Conservation (phyloP, 2,113 vertebrate species). For the Nothobranchius kuhntae region DNA sequence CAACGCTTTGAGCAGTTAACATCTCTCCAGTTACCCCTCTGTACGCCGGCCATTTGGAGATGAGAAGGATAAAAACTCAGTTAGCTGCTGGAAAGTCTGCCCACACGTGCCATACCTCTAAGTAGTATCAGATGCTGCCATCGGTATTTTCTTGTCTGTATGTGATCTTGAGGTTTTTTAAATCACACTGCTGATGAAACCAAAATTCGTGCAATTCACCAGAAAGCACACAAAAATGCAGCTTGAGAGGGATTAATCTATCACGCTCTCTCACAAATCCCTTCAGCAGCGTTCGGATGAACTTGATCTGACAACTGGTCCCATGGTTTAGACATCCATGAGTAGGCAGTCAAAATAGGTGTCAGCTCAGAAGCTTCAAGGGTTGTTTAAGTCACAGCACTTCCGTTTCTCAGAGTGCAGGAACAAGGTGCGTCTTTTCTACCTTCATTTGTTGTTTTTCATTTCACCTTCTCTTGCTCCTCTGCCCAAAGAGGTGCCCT, state of each 20-base stretch:
- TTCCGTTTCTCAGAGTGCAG: slow-evolving; percentile 1
- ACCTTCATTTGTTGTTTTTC: background rate
- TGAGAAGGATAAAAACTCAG: slow-evolving; percentile 66
- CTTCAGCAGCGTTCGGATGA: slow-evolving; percentile 49
- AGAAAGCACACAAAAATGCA: slow-evolving; percentile 24
- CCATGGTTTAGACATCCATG: slow-evolving; percentile 16
- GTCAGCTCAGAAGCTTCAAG: slow-evolving; percentile 9
- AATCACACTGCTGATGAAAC: slow-evolving; percentile 42
- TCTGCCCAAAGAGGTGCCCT: slow-evolving; percentile 13
- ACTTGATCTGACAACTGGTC: slow-evolving; percentile 35
- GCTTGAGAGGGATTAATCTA: slow-evolving; percentile 59
- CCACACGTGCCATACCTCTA: slow-evolving; percentile 25
- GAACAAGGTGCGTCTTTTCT: slow-evolving; percentile 6
- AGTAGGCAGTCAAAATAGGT: slow-evolving; percentile 25
- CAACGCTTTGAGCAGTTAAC: slow-evolving; percentile 70
- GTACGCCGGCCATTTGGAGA: slow-evolving; percentile 53
- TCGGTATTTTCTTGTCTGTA: slow-evolving; percentile 9
- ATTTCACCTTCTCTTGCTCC: slow-evolving; percentile 8
- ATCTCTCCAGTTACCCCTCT: slow-evolving; percentile 70
- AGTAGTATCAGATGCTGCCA: slow-evolving; percentile 14
- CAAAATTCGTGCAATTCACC: slow-evolving; percentile 59
- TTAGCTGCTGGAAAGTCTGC: slow-evolving; percentile 42
- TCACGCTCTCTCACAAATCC: slow-evolving; percentile 52
- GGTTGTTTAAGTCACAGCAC: slow-evolving; percentile 1
- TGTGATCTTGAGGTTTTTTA: slow-evolving; percentile 8